These are phyloP conservation scores for Euplagia quadripunctaria DNA, from an alignment of 2,888 invertebrate genomes.

Conservation along the genomic window DNA sequence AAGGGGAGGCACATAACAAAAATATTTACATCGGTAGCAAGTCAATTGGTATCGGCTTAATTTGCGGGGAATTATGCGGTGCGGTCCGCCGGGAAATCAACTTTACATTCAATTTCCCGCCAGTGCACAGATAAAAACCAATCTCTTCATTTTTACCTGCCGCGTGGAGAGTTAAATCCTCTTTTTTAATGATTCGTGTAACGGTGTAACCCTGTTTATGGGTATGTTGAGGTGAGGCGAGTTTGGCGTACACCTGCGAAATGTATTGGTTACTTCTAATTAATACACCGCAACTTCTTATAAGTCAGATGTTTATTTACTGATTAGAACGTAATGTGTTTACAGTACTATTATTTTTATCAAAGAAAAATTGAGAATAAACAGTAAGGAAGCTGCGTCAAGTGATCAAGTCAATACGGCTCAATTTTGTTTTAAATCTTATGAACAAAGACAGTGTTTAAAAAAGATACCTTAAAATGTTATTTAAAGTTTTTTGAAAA, in stretches of 20 bases:
- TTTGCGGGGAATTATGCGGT: slow-evolving; percentile 82
- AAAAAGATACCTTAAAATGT: no score
- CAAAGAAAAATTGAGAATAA: no score
- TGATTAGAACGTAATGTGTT: background rate
- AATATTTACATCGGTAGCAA: slow-evolving; percentile 84
- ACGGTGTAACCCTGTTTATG: slow-evolving; percentile 21
- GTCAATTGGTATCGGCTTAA: slow-evolving; percentile 83
- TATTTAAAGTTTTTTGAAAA: no score
- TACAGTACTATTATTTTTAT: background rate
- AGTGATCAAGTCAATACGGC: no score
- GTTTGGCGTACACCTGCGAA: background rate
- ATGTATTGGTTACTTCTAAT: background rate
- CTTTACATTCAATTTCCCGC: slow-evolving; percentile 85
- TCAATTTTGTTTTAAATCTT: no score
- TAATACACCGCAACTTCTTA: background rate
- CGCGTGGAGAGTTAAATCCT: slow-evolving; percentile 47
- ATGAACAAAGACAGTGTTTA: no score
- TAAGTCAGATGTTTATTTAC: background rate
- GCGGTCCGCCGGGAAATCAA: slow-evolving; percentile 83
- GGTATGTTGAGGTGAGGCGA: slow-evolving; percentile 16
- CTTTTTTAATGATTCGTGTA: slow-evolving; percentile 35
- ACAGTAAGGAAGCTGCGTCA: no score
- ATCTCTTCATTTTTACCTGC: slow-evolving; percentile 78
- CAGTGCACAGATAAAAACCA: slow-evolving; percentile 83
- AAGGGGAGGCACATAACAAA: slow-evolving; percentile 79